Evolutionary conservation across 2,113 vertebrate species (phyloP), one percentile per base, ranked within the genome.

Genomic region (Otocyon megalotis): DNA sequence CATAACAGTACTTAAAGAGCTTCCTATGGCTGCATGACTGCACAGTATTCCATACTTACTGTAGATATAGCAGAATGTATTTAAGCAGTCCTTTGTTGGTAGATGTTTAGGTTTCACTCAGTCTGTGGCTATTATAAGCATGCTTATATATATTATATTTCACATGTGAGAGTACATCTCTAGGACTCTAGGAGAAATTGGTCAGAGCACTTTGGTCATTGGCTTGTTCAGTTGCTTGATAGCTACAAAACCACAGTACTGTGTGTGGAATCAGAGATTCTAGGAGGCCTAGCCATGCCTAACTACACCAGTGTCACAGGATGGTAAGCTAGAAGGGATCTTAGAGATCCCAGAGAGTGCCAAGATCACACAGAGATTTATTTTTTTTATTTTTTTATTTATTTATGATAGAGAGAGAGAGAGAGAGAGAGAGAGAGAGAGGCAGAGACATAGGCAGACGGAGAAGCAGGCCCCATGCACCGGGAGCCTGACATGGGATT

Each of bases 51-150:
- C 54, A 71, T 93, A 71, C 71, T 72, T 71, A 62, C n/a, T 93
- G 26, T 17, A 93, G 76, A 50, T 58, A 17, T 67, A 81, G 35
- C 17, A 56, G 37, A 81, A 63, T 90, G 71, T 87, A 63, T 65
- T 91, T 90, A 63, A 90, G 71, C 54, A 86, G 54, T 62, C n/a
- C 20, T 96, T 93, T 85, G 81, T 80, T 93, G 54, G 22, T 86
- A 32, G 48, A 67, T 76, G 3, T 87, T 92, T 92, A 92, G n/a
- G 43, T 74, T 53, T 35, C 3, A 32, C 67, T 76, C 58, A 87
- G 65, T 74, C 35, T 87, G 87, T 65, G 74, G 30, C 30, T 87
- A 43, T 91, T 91, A 67, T 26, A 74, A 81, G 58, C 48, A 91
- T 87, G 74, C 24, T 74, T 94, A 72, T 81, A 90, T 20, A 90